Evolutionary conservation across 2,113 vertebrate genomes (phyloP).

Genomic region (Rallus limicola): DNA sequence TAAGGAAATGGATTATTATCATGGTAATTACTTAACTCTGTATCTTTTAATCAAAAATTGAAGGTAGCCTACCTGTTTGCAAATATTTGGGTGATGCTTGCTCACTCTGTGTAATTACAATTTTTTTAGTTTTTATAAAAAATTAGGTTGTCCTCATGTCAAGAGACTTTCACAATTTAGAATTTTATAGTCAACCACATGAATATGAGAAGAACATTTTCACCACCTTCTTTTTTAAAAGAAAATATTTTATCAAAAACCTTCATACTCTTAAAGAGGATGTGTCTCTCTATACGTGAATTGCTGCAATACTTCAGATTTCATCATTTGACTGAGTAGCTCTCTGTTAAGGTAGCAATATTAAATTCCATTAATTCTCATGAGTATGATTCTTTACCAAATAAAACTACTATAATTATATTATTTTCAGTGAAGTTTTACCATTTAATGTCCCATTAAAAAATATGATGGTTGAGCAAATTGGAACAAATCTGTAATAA

Average conservation of each 20-base stretch:
- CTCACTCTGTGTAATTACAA: background rate
- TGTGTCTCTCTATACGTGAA: accelerated
- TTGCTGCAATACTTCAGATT: background rate
- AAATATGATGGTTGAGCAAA: accelerated
- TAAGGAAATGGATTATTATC: background rate
- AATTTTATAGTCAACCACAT: accelerated
- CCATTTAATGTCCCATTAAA: background rate
- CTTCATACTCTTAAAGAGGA: background rate
- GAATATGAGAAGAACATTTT: background rate
- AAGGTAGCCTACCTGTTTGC: background rate
- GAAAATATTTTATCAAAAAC: background rate
- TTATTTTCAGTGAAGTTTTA: background rate
- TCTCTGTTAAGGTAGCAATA: background rate
- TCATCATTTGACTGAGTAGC: background rate
- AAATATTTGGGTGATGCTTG: background rate
- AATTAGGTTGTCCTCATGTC: background rate
- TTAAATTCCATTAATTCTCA: background rate
- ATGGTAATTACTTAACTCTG: background rate
- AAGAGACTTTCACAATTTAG: background rate
- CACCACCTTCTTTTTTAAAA: background rate
- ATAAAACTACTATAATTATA: background rate
- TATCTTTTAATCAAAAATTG: background rate
- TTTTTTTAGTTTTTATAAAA: background rate
- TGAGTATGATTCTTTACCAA: background rate
- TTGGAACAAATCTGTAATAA: background rate